Conservation (phyloP, 2,888 invertebrate genomes). For the Ecliptopera silaceata region DNA sequence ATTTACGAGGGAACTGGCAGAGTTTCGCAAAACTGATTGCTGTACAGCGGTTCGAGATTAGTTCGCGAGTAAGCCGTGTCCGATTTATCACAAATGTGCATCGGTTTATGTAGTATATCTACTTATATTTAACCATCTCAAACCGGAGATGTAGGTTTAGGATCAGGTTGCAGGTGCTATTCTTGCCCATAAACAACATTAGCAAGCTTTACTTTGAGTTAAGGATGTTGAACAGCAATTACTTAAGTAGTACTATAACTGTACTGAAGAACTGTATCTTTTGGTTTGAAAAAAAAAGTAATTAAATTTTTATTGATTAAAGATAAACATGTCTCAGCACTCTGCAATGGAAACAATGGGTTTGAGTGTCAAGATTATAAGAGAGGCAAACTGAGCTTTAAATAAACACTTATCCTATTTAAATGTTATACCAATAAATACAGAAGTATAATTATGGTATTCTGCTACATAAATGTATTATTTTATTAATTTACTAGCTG, state of each 20-base stretch:
- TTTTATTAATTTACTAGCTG: too few relatives aligned
- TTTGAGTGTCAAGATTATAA: too few relatives aligned
- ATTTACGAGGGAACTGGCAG: conserved; percentile 64
- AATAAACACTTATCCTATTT: too few relatives aligned
- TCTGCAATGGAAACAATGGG: too few relatives aligned
- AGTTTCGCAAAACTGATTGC: conserved; percentile 76
- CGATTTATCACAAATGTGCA: conserved; percentile 73
- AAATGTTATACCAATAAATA: too few relatives aligned
- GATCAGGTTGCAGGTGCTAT: conserved; percentile 7
- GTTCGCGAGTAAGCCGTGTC: conserved; percentile 66
- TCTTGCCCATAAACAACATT: neutral
- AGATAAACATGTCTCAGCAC: too few relatives aligned
- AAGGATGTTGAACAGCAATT: neutral
- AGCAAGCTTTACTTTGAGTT: neutral
- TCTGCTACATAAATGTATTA: too few relatives aligned
- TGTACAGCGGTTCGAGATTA: conserved; percentile 58
- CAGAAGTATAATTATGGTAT: too few relatives aligned
- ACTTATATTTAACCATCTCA: neutral
- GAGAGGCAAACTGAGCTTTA: too few relatives aligned
- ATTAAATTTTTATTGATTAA: too few relatives aligned
- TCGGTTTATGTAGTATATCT: conserved; percentile 40
- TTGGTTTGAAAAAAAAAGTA: too few relatives aligned
- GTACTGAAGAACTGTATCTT: too few relatives aligned
- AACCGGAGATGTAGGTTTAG: conserved; percentile 2
- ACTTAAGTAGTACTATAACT: neutral